A percentile compares a stretch with the other conserved stretches of the same genome.
Conservation (phyloP, 2,797 vertebrate genomes). For the Podargus strigoides region DNA sequence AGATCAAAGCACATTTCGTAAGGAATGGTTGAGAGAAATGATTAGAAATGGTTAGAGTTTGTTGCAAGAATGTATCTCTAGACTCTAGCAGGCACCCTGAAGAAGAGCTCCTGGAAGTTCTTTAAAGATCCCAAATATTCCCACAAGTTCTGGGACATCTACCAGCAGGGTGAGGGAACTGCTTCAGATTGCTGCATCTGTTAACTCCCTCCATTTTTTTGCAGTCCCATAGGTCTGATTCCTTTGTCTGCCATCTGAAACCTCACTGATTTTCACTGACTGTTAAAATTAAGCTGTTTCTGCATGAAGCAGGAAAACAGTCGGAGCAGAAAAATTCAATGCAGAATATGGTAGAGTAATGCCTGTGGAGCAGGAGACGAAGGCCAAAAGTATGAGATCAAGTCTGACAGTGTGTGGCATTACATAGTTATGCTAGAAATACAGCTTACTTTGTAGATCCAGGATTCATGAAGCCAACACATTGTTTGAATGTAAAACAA, state of each 20-base stretch:
- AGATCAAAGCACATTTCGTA: background rate
- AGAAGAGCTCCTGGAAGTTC: too few relatives aligned
- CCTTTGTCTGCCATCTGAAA: background rate
- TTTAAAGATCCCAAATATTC: background rate
- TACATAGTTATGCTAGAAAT: background rate
- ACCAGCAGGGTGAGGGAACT: background rate
- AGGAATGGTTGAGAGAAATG: background rate
- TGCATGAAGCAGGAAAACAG: background rate
- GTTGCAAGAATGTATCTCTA: background rate
- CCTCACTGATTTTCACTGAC: background rate
- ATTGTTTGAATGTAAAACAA: background rate
- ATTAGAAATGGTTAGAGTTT: background rate
- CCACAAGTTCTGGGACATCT: background rate
- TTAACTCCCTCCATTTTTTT: background rate
- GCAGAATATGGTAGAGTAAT: background rate
- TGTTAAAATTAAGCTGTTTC: background rate
- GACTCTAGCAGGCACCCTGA: background rate
- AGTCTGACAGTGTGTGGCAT: background rate
- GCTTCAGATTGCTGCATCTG: background rate
- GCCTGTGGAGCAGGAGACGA: background rate
- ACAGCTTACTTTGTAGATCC: background rate
- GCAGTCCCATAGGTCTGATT: background rate
- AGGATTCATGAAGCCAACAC: background rate
- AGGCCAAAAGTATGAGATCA: background rate
- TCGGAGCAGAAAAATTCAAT: background rate